Base-by-base conservation (phyloP, 2,888 invertebrate species). In the Trachelus stipa region DNA sequence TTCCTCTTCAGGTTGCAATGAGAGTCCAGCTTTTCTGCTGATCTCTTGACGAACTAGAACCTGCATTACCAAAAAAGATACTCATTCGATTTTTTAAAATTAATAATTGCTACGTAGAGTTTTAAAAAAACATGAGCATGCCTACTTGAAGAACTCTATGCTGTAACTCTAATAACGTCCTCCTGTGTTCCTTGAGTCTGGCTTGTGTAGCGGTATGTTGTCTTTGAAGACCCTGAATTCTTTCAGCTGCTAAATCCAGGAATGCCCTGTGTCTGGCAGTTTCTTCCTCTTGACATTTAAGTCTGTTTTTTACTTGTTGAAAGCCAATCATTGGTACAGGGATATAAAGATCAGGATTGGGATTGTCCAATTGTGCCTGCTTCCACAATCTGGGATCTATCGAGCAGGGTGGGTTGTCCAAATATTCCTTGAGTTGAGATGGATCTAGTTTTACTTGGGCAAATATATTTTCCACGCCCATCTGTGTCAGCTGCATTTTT, bases 241-340 rank as follows among this genome's bases (percentile, higher is more conserved):
- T 96, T 75, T 95, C 95, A 1, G 95, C 94, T 9, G 98, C 95
- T 88, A 96, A 95, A 84, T 95, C 94, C 83, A 98, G 92, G 91
- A 96, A 97, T 34, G 95, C 94, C 78, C 96, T 94, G 89, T 98
- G 98, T 77, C 96, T 93, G 77, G 95, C 94, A 0, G 97, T 97
- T 92, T 97, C 96, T 86, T 96, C 95, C 86, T 97, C 95, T 88
- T 98, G 98, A 85, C 96, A 96, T 81, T 96, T 94, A 77, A 97
- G 94, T 23, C 99, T 94, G 91, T 96, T 95, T 90, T 96, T 96
- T 11, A 95, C 92, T 91, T 96, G 96, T 68, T 94, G 93, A 89
- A 99, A 98, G 0, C 99, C 99, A 83, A 98, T 95, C 91, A 99
- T 96, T 0, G 98, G 98, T 15, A 98, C 97, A 0, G 99, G 99